Conservation (phyloP, 1,140 invertebrate species). For the Bradynema listronoti region DNA sequence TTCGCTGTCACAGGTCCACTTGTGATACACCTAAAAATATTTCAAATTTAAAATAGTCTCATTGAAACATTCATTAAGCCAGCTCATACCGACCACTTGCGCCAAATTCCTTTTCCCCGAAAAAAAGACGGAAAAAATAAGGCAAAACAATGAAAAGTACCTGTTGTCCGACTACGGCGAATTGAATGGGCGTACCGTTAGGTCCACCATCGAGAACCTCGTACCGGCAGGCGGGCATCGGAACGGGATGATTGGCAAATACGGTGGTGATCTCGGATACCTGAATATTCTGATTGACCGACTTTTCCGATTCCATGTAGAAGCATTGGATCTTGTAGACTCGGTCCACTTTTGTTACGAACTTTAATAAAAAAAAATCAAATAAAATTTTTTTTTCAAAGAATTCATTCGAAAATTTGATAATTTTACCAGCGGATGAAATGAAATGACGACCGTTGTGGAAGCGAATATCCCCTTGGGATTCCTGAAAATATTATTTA, state of each 20-base stretch:
- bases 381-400: background rate
- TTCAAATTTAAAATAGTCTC: too few species aligned
- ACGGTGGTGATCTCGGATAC: constrained; percentile 46
- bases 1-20: constrained; percentile 51
- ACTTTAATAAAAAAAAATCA: constrained; percentile 19
- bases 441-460: constrained; percentile 50
- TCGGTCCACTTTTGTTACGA: constrained; percentile 53
- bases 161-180: constrained; percentile 50
- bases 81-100: too few species aligned
- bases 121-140: constrained; percentile 41
- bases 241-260: constrained; percentile 47
- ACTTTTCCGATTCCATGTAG: constrained; percentile 54
- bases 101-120: too few species aligned
- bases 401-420: background rate
- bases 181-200: constrained; percentile 50
- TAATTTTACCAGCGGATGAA: constrained; percentile 40
- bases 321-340: constrained; percentile 51
- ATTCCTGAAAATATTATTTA: constrained; percentile 30
- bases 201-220: constrained; percentile 53
- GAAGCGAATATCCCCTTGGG: constrained; percentile 49
- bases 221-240: constrained; percentile 55
- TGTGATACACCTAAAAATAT: constrained; percentile 50
- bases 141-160: constrained; percentile 51
- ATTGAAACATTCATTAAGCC: too few species aligned
- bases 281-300: constrained; percentile 40